Percentiles rank a stretch among this genome's conserved stretches.
Conservation (phyloP, 2,797 vertebrate species). For the Cebuella pygmaea region DNA sequence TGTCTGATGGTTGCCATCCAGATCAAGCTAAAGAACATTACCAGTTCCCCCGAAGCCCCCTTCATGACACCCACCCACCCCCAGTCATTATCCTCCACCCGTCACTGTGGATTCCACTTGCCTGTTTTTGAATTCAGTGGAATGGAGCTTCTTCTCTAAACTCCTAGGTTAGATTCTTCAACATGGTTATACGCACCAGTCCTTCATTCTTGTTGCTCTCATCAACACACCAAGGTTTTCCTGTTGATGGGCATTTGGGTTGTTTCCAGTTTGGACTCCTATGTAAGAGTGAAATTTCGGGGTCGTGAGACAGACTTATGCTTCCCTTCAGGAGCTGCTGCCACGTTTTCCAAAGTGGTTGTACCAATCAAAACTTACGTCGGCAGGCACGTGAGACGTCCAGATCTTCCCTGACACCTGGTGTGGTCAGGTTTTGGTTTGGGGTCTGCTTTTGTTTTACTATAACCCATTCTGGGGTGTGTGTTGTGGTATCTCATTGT, state of each 20-base stretch:
- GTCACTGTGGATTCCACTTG: fast-evolving
- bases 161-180: fast-evolving
- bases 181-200: fast-evolving
- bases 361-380: not conserved
- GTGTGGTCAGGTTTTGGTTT: not conserved
- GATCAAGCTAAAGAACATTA: not conserved
- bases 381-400: too few relatives aligned
- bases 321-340: not conserved
- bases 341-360: not conserved
- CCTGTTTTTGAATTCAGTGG: not conserved
- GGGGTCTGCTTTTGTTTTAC: not conserved
- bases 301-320: fast-evolving
- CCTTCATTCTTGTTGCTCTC: not conserved
- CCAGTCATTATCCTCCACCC: not conserved
- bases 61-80: not conserved
- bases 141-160: not conserved
- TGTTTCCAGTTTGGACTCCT: not conserved
- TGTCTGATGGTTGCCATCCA: too few relatives aligned
- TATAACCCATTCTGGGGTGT: not conserved
- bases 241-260: not conserved
- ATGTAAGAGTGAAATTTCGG: fast-evolving
- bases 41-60: not conserved
- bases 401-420: not conserved
- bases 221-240: not conserved
- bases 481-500: fast-evolving